phyloP scores from a whole-genome alignment of 2,113 vertebrate genomes.

The Pterocles orientalis region DNA sequence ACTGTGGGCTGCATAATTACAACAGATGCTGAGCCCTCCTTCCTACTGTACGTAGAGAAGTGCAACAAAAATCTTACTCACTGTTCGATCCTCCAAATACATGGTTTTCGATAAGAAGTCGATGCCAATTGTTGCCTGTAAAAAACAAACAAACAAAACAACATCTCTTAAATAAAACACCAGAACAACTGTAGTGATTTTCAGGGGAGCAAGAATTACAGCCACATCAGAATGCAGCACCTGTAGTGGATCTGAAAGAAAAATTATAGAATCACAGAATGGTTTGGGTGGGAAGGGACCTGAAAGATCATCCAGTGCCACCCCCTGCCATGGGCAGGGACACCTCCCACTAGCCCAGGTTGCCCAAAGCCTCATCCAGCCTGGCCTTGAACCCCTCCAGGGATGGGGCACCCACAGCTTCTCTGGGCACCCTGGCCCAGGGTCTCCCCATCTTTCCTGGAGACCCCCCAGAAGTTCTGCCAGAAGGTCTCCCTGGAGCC shows the following conservation, averaged over 20 bases:
- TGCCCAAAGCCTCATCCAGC: too few relatives aligned
- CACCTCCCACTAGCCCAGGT: too few relatives aligned
- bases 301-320: too few relatives aligned
- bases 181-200: not conserved
- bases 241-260: not conserved
- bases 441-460: too few relatives aligned
- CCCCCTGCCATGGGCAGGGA: too few relatives aligned
- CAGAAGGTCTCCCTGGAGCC: too few relatives aligned
- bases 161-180: not conserved
- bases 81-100: conserved; percentile 99
- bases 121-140: conserved; percentile 98
- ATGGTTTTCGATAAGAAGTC: conserved; percentile 99
- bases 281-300: too few relatives aligned
- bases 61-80: conserved; percentile 79
- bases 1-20: not conserved
- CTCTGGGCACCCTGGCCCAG: too few relatives aligned
- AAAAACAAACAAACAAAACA: conserved; percentile 26
- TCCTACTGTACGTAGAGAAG: conserved; percentile 4
- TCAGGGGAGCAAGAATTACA: not conserved
- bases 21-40: not conserved
- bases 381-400: too few relatives aligned
- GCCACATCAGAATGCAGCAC: not conserved
- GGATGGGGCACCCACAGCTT: too few relatives aligned
- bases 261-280: not conserved
- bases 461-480: too few relatives aligned